A percentile compares a stretch with the other conserved stretches of the same genome.
Conservation (phyloP, 1,140 invertebrate species). For the Pygmarrhopalites habei region DNA sequence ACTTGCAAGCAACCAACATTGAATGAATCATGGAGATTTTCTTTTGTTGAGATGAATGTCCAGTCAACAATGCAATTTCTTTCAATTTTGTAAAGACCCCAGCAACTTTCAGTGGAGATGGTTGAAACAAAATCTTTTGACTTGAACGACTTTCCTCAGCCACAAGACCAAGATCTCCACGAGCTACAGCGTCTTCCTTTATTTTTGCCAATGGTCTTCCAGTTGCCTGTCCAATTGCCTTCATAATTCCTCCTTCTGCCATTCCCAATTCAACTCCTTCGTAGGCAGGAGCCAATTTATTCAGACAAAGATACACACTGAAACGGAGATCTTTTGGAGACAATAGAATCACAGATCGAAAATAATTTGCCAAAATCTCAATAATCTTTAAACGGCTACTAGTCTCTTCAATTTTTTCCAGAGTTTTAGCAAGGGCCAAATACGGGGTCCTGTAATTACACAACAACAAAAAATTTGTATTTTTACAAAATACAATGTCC, state of each 20-base stretch:
- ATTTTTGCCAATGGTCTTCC: conserved; percentile 79
- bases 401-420: conserved; percentile 83
- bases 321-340: conserved; percentile 80
- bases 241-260: conserved; percentile 88
- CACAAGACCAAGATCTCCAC: conserved; percentile 86
- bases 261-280: conserved; percentile 85
- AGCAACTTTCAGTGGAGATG: conserved; percentile 56
- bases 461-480: conserved; percentile 20
- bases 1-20: conserved; percentile 84
- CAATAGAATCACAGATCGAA: conserved; percentile 81
- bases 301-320: conserved; percentile 90
- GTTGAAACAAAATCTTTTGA: conserved; percentile 77
- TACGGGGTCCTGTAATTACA: conserved; percentile 70
- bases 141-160: conserved; percentile 82
- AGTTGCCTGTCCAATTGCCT: conserved; percentile 87
- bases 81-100: conserved; percentile 78
- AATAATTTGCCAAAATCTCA: conserved; percentile 88
- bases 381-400: conserved; percentile 87
- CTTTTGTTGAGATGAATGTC: conserved; percentile 66
- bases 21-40: conserved; percentile 89
- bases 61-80: conserved; percentile 83
- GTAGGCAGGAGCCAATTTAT: conserved; percentile 90
- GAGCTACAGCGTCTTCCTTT: conserved; percentile 66
- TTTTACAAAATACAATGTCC: no score
- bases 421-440: conserved; percentile 78